phyloP scores from a whole-genome alignment of 1,140 invertebrate genomes.

The Zaprionus ornatus region DNA sequence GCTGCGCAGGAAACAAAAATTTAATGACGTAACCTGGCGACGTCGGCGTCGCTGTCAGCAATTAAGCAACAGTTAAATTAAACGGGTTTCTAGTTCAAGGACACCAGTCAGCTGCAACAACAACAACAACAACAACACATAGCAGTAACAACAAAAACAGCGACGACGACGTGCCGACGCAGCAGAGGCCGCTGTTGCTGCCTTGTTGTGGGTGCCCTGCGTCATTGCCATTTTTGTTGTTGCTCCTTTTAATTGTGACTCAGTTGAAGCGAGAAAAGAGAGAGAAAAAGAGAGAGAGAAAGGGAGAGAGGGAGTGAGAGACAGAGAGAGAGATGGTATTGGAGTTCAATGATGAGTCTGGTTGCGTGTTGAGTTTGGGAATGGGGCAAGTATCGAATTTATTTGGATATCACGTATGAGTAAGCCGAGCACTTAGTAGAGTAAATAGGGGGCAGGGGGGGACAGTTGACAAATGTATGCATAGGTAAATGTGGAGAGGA shows the following conservation, averaged over 20 bases:
- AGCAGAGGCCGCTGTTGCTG: conserved; percentile 23
- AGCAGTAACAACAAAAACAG: conserved; percentile 26
- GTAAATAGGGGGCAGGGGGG: background rate
- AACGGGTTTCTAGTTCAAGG: conserved; percentile 84
- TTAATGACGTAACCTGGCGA: conserved; percentile 73
- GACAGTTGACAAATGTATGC: background rate
- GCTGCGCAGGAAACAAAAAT: conserved; percentile 29
- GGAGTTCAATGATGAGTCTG: background rate
- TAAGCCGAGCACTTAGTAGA: background rate
- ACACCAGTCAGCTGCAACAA: conserved; percentile 61
- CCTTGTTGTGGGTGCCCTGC: background rate
- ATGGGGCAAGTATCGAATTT: background rate
- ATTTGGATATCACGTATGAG: conserved; percentile 5
- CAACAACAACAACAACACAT: conserved; percentile 19
- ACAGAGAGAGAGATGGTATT: background rate
- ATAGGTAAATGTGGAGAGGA: background rate
- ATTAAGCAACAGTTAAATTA: conserved; percentile 84
- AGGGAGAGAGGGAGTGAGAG: background rate
- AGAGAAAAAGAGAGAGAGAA: background rate
- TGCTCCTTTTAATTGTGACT: conserved; percentile 55
- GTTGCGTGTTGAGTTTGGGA: background rate
- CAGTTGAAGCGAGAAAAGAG: background rate
- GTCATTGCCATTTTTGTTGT: conserved; percentile 21
- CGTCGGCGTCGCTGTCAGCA: conserved; percentile 69
- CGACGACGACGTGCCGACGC: conserved; percentile 37